These are phyloP conservation scores for Sinopyrophorus schimmeli DNA, from an alignment of 2,888 invertebrate genomes.

Conservation along the genomic window DNA sequence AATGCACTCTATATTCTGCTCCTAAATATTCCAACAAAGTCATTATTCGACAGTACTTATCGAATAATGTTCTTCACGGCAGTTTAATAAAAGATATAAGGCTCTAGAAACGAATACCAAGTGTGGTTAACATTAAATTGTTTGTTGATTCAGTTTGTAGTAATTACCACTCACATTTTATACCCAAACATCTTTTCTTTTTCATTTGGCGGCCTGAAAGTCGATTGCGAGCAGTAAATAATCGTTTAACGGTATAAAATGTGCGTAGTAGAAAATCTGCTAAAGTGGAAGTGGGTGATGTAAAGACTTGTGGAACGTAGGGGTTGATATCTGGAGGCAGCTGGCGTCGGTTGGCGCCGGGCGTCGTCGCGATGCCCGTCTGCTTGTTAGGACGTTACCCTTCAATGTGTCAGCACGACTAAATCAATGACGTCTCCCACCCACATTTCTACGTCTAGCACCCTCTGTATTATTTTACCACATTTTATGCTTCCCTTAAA, in stretches of 20 bases:
- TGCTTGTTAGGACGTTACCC: constrained; percentile 47
- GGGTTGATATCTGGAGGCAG: constrained; percentile 28
- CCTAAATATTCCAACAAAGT: too few relatives aligned
- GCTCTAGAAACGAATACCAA: too few relatives aligned
- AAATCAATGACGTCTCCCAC: constrained; percentile 44
- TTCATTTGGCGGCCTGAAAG: constrained; percentile 7
- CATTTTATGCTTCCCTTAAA: background rate
- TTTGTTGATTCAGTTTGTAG: too few relatives aligned
- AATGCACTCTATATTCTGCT: too few relatives aligned
- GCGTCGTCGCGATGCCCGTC: constrained; percentile 38
- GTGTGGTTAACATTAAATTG: too few relatives aligned
- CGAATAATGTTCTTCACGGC: too few relatives aligned
- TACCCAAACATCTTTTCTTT: constrained; percentile 8
- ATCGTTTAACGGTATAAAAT: constrained; percentile 24
- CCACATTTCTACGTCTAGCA: constrained; percentile 23
- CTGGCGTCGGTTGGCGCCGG: constrained; percentile 33
- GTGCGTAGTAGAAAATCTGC: constrained; percentile 26
- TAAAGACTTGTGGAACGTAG: constrained; percentile 32
- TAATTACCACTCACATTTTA: too few relatives aligned
- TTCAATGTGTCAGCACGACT: constrained; percentile 47
- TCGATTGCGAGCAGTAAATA: constrained; percentile 24
- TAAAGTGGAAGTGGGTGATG: constrained; percentile 26
- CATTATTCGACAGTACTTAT: too few relatives aligned
- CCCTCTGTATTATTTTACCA: constrained; percentile 12
- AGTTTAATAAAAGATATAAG: too few relatives aligned